These are phyloP conservation scores for Penaeus japonicus DNA, from an alignment of 1,140 invertebrate genomes.

Conservation along the genomic window DNA sequence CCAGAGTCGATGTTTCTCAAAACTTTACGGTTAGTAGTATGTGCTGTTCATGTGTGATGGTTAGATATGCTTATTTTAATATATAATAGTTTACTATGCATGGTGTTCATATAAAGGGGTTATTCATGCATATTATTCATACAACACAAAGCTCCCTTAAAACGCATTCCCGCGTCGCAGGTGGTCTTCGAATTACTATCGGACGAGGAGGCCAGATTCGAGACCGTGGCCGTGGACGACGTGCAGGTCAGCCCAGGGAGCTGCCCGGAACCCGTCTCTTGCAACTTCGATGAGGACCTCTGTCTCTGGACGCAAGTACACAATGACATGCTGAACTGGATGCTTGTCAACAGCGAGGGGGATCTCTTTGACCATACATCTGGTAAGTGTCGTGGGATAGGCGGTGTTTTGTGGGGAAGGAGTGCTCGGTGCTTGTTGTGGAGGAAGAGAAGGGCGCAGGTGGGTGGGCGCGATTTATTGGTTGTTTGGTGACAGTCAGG, in stretches of 20 bases:
- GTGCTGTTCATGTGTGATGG: too few species aligned
- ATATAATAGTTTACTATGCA: too few species aligned
- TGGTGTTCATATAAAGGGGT: too few species aligned
- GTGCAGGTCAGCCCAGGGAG: not conserved
- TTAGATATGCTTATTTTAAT: too few species aligned
- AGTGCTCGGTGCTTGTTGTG: too few species aligned
- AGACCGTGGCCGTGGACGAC: constrained; percentile 22
- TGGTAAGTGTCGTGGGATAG: not conserved
- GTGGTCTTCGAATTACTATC: constrained; percentile 31
- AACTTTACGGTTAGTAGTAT: too few species aligned
- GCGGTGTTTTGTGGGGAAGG: too few species aligned
- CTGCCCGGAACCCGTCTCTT: constrained; percentile 14
- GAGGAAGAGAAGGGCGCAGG: too few species aligned
- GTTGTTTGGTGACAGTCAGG: too few species aligned
- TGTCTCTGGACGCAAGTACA: constrained; percentile 24
- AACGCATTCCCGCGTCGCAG: not conserved
- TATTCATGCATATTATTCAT: too few species aligned
- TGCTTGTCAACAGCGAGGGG: not conserved
- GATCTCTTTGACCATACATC: constrained; percentile 23
- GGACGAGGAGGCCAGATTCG: not conserved
- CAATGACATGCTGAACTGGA: not conserved
- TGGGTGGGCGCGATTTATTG: too few species aligned
- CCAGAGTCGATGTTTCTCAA: not conserved
- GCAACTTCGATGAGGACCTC: constrained; percentile 29
- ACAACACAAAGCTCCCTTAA: too few species aligned